phyloP scores from a whole-genome alignment of 2,113 vertebrate species.

The Anarhynchus alexandrinus region DNA sequence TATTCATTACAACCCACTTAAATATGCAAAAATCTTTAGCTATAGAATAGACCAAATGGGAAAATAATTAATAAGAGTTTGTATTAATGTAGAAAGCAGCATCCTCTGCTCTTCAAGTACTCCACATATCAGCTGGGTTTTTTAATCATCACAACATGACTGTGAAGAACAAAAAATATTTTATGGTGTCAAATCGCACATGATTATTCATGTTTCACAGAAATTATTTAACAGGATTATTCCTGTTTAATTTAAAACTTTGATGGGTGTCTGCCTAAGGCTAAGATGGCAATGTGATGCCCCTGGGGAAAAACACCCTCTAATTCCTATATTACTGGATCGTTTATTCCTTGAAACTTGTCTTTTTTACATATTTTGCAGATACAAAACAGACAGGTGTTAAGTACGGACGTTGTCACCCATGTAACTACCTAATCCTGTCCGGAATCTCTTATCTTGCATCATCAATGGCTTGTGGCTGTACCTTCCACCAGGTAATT shows the following conservation, averaged over 20 bases:
- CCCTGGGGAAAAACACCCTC: background rate
- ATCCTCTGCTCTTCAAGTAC: background rate
- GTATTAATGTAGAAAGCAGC: background rate
- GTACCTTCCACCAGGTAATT: background rate
- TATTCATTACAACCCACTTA: background rate
- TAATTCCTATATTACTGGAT: background rate
- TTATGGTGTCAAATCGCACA: background rate
- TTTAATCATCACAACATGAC: background rate
- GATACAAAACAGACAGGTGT: background rate
- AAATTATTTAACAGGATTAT: background rate
- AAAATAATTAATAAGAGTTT: background rate
- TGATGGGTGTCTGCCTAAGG: background rate
- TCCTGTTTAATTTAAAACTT: background rate
- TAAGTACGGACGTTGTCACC: background rate
- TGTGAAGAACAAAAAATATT: background rate
- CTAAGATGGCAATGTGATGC: background rate
- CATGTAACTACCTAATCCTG: background rate
- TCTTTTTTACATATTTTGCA: background rate
- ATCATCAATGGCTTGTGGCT: background rate
- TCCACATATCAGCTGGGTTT: background rate
- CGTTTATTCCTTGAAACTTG: background rate
- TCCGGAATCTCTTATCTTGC: background rate
- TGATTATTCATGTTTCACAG: background rate
- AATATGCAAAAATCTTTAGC: background rate
- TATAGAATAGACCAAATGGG: background rate